Evolutionary conservation across 2,888 invertebrate species (phyloP).

Genomic region (Drosophila rellima): DNA sequence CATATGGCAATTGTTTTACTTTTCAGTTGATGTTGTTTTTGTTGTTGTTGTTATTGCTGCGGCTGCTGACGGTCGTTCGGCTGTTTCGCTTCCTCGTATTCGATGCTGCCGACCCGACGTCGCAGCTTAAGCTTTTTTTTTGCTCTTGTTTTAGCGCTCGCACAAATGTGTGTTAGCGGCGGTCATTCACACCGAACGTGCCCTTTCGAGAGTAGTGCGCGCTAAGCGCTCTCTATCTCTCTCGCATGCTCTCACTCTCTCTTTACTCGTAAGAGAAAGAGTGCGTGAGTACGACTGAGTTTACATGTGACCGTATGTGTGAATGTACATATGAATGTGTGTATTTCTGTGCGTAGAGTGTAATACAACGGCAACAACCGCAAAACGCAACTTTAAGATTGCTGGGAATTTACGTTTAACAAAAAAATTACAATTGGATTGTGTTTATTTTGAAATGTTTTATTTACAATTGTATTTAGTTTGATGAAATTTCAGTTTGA

Average conservation of each 20-base stretch:
- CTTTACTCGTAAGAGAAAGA: slow-evolving; percentile 43
- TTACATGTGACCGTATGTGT: slow-evolving; percentile 13
- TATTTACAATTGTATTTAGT: slow-evolving; percentile 4
- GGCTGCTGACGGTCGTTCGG: slow-evolving; percentile 36
- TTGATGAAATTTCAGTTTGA: background rate
- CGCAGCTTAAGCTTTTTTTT: slow-evolving; percentile 54
- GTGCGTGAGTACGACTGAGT: slow-evolving; percentile 30
- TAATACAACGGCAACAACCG: slow-evolving; percentile 56
- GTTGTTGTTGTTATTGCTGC: slow-evolving; percentile 23
- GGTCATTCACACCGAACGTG: slow-evolving; percentile 85
- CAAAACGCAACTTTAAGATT: slow-evolving; percentile 56
- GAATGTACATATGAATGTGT: slow-evolving; percentile 23
- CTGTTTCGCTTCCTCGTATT: slow-evolving; percentile 60
- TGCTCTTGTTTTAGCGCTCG: slow-evolving; percentile 72
- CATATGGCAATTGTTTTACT: slow-evolving; percentile 53
- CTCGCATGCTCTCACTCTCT: slow-evolving; percentile 20
- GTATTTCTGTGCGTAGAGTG: slow-evolving; percentile 31
- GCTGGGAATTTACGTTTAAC: slow-evolving; percentile 22
- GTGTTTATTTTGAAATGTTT: slow-evolving; percentile 7
- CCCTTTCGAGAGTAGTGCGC: slow-evolving; percentile 76
- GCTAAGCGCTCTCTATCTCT: slow-evolving; percentile 36
- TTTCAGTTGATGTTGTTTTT: slow-evolving; percentile 58
- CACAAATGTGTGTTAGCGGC: slow-evolving; percentile 85
- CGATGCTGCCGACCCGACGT: slow-evolving; percentile 40
- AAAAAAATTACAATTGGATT: background rate